Conservation (phyloP, 1,140 invertebrate species). For the Pseudomyrmex dendroicus region DNA sequence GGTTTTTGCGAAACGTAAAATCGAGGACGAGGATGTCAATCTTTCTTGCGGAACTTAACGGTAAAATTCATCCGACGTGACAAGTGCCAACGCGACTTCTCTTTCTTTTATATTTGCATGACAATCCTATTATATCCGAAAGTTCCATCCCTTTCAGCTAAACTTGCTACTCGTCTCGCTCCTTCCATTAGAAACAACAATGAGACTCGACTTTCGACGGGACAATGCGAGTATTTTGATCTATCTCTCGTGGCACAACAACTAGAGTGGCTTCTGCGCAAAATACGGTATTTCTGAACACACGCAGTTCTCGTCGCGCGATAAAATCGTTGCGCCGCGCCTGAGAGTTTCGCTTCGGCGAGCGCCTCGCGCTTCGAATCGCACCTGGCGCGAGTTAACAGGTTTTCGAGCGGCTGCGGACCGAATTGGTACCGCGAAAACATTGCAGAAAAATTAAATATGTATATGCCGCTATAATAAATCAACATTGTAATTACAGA, state of each 20-base stretch:
- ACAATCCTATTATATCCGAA: constrained; percentile 44
- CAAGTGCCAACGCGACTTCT: constrained; percentile 5
- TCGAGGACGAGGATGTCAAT: constrained; percentile 1
- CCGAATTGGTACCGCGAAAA: constrained; percentile 32
- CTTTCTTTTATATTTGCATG: constrained; percentile 36
- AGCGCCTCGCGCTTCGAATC: constrained; percentile 62
- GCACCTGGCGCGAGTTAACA: constrained; percentile 65
- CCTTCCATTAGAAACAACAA: constrained; percentile 55
- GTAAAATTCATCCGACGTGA: constrained; percentile 1
- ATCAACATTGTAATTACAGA: not conserved
- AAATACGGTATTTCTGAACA: constrained; percentile 52
- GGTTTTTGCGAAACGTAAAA: not conserved
- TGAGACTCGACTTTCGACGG: constrained; percentile 35
- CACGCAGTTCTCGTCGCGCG: constrained; percentile 40
- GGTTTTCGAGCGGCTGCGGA: constrained; percentile 45
- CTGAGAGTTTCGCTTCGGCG: constrained; percentile 58
- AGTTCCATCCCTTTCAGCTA: constrained; percentile 36
- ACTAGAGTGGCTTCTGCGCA: constrained; percentile 38
- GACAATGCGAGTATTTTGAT: constrained; percentile 48
- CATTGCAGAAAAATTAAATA: constrained; percentile 43
- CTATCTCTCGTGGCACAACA: constrained; percentile 20
- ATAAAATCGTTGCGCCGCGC: constrained; percentile 60
- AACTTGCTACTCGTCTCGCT: constrained; percentile 45
- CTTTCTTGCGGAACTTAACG: not conserved
- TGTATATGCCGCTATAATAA: not conserved